phyloP scores from a whole-genome alignment of 2,888 invertebrate genomes.

The Sminthurinus aureus region DNA sequence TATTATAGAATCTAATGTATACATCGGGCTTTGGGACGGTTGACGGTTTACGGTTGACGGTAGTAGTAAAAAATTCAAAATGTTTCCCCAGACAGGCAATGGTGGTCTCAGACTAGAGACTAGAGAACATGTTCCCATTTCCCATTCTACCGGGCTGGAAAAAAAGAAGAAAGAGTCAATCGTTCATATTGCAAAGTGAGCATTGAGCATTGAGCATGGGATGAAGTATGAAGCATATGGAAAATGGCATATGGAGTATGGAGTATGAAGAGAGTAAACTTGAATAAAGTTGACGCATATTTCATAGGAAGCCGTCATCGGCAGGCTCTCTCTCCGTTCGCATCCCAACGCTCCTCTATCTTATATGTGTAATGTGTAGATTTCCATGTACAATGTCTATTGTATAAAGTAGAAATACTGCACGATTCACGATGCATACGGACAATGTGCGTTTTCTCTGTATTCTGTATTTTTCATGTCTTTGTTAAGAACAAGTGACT shows the following conservation, averaged over 20 bases:
- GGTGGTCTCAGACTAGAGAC: too few relatives aligned
- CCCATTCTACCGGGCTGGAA: too few relatives aligned
- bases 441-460: too few relatives aligned
- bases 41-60: constrained; percentile 42
- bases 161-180: constrained; percentile 34
- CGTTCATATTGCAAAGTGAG: constrained; percentile 41
- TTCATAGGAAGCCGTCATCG: constrained; percentile 51
- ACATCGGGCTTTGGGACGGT: constrained; percentile 32
- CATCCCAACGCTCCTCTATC: neutral
- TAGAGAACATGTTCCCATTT: too few relatives aligned
- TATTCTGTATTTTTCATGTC: neutral
- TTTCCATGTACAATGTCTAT: neutral
- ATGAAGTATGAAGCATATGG: neutral
- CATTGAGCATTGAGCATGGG: neutral
- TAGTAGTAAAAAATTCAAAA: constrained; percentile 44
- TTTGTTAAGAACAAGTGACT: neutral
- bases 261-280: constrained; percentile 32
- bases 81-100: constrained; percentile 26
- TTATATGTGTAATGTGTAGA: neutral
- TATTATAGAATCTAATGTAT: neutral
- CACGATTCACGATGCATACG: too few relatives aligned
- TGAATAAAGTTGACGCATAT: constrained; percentile 51
- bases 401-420: neutral
- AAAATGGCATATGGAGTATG: neutral
- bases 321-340: constrained; percentile 37